Base-by-base conservation (phyloP, 2,797 vertebrate species). In the Enoplosus armatus region DNA sequence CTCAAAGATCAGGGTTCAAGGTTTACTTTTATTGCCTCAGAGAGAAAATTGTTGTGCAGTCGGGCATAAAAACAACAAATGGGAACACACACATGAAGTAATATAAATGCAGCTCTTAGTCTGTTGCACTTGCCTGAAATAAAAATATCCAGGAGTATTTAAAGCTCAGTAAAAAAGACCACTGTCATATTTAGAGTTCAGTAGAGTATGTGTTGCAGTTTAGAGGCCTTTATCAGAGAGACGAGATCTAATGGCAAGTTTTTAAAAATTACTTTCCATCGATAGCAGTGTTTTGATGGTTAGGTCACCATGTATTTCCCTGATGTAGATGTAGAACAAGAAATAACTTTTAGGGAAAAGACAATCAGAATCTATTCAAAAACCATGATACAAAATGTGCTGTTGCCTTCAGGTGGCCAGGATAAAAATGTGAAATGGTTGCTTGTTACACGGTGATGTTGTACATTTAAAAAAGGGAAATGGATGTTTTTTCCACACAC, bases 31-130 rank as follows among this genome's bases (percentile, higher is more conserved):
- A 79, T 80, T 87, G 48, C 82, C 65, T 66, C 12, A 1, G 39
- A 81, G 73, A 76, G 81, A 82, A 88, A 77, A 87, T 71, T 35
- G 61, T 77, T 84, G 75, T 47, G 73, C 69, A 69, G 29, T 86
- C 51, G 12, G 53, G 71, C 82, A 79, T 83, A 75, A 85, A 82
- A 85, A 75, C 80, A 83, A 85, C 67, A 74, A 80, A 84, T 56
- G 54, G 22, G 22, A 64, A 59, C 3, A 73, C 51, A 50, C 29
- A 5, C 27, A 60, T 3, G 1, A 64, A 67, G 26, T 33, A 47
- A 64, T 20, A 72, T 54, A 80, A 76, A 55, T 55, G 56, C 69
- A 61, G 55, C 29, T 62, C 79, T 26, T 31, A 53, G 35, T 82
- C 45, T 24, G 58, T 54, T 74, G 47, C 59, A 63, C 48, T 37